Conservation (phyloP, 2,888 invertebrate species). For the Lamellibrachia satsuma region DNA sequence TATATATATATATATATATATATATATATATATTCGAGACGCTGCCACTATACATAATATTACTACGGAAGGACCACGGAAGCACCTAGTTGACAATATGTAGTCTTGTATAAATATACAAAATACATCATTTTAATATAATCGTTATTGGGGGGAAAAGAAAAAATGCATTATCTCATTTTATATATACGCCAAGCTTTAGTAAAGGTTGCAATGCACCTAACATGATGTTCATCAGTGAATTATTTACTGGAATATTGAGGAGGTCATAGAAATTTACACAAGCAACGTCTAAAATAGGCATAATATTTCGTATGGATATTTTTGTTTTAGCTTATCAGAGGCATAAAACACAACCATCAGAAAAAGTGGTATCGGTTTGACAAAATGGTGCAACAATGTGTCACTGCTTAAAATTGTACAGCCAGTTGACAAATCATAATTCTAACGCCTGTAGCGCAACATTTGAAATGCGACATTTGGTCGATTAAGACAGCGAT, state of each 20-base stretch:
- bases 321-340: no score
- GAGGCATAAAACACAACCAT: no score
- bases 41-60: background rate
- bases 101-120: background rate
- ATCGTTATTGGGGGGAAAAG: background rate
- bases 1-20: background rate
- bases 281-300: background rate
- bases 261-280: background rate
- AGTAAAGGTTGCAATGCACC: background rate
- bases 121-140: background rate
- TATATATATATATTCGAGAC: background rate
- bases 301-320: background rate
- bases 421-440: no score
- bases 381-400: no score
- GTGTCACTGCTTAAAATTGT: no score
- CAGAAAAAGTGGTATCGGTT: no score
- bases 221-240: background rate
- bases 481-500: no score
- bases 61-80: background rate
- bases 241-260: background rate
- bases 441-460: no score
- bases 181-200: background rate
- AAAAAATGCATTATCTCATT: background rate
- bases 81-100: background rate
- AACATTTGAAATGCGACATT: no score